A percentile compares a stretch with the other conserved stretches of the same genome.
Evolutionary conservation across 2,888 invertebrate genomes (phyloP).

Genomic region (Scaptomyza tumidula): DNA sequence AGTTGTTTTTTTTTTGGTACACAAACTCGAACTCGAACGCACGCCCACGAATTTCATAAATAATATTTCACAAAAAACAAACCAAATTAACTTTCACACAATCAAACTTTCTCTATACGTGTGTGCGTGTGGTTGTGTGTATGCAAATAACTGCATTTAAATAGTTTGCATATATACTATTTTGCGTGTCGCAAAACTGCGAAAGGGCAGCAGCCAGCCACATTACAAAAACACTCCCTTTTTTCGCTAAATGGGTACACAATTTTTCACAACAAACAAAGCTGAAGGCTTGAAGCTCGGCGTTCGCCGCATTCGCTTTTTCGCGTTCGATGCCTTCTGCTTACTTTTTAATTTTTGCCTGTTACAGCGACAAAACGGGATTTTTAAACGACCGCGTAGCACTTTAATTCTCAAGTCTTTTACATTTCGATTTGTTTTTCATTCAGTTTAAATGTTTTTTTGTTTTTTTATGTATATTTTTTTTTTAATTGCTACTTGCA

Average conservation of each 20-base stretch:
- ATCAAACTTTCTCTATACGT: neutral
- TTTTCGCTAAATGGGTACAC: conserved; percentile 69
- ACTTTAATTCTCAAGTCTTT: conserved; percentile 35
- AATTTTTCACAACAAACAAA: conserved; percentile 80
- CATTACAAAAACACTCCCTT: conserved; percentile 56
- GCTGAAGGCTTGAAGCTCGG: conserved; percentile 32
- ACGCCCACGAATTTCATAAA: conserved; percentile 23
- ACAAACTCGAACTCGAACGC: conserved; percentile 12
- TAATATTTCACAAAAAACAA: neutral
- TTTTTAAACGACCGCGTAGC: conserved; percentile 27
- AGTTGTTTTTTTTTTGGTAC: conserved; percentile 34
- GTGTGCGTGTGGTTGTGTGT: neutral
- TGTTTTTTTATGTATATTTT: conserved; percentile 1
- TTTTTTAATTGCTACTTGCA: conserved; percentile 42
- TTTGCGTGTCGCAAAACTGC: conserved; percentile 16
- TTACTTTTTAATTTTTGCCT: conserved; percentile 50
- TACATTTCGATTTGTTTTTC: conserved; percentile 37
- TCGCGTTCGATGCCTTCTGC: conserved; percentile 19
- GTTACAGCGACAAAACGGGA: conserved; percentile 29
- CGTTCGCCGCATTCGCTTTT: conserved; percentile 29
- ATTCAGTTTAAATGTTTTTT: conserved; percentile 11
- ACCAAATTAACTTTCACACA: conserved; percentile 2
- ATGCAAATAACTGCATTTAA: conserved; percentile 21
- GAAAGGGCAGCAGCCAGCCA: neutral
- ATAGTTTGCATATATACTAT: conserved; percentile 31